A percentile compares a stretch with the other conserved stretches of the same genome.
Evolutionary conservation across 2,888 invertebrate species (phyloP).

Genomic region (Leptura quadrifasciata): DNA sequence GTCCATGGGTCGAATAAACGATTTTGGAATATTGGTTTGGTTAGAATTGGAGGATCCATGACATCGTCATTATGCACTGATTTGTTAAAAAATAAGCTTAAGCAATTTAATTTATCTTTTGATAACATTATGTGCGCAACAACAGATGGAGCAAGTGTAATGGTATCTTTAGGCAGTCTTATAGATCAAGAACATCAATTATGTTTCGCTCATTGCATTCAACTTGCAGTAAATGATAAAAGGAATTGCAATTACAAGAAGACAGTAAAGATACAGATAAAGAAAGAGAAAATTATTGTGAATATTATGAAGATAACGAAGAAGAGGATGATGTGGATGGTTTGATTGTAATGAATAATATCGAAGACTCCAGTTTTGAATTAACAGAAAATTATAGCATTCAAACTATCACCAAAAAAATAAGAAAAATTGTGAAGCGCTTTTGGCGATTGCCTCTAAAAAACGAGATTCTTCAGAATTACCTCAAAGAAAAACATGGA

Average conservation of each 20-base stretch:
- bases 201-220: conserved; percentile 3
- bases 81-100: conserved; percentile 1
- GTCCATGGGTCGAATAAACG: not conserved
- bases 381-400: not conserved
- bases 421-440: not conserved
- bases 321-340: conserved; percentile 6
- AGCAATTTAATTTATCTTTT: conserved; percentile 14
- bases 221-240: conserved; percentile 7
- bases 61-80: conserved; percentile 6
- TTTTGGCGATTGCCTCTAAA: conserved; percentile 3
- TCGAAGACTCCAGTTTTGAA: conserved; percentile 4
- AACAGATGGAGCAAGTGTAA: conserved; percentile 8
- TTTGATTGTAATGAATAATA: not conserved
- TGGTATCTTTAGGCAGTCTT: conserved; percentile 1
- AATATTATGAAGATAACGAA: too few relatives aligned
- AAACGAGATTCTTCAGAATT: conserved; percentile 6
- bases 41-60: conserved; percentile 13
- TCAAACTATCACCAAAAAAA: not conserved
- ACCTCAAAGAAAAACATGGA: conserved; percentile 6
- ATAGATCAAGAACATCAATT: conserved; percentile 1
- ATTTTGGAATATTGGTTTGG: conserved; percentile 14
- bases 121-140: conserved; percentile 9
- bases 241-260: not conserved
- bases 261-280: not conserved
- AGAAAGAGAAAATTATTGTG: not conserved